Conservation (phyloP, 2,888 invertebrate genomes). For the Cephus spinipes region DNA sequence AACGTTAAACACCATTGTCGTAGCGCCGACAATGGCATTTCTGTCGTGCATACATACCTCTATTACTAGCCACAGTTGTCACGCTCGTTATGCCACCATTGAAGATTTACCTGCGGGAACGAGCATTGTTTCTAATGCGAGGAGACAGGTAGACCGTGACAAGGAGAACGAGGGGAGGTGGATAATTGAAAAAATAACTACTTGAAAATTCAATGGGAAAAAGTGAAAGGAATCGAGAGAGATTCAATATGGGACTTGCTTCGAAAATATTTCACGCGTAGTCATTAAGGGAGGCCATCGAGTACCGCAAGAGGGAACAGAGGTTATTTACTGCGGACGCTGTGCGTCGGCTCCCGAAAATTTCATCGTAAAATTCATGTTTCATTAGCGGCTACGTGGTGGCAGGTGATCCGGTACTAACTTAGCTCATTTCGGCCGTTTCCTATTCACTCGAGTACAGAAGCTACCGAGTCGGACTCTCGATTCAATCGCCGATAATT, state of each 20-base stretch:
- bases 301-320: slow-evolving; percentile 3
- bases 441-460: neutral
- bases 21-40: neutral
- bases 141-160: slow-evolving; percentile 13
- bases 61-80: slow-evolving; percentile 27
- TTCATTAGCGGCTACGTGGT: slow-evolving; percentile 25
- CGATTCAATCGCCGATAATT: neutral
- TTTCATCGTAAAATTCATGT: slow-evolving; percentile 30
- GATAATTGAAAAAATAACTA: neutral
- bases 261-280: neutral
- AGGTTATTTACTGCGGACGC: slow-evolving; percentile 10
- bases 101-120: slow-evolving; percentile 4
- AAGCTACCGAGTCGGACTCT: neutral
- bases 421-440: neutral
- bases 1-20: slow-evolving; percentile 28
- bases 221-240: neutral
- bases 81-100: slow-evolving; percentile 42
- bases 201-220: neutral
- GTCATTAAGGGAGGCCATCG: neutral
- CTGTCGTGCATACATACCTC: neutral
- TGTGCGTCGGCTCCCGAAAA: slow-evolving; percentile 15
- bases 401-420: slow-evolving; percentile 10
- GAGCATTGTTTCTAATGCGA: slow-evolving; percentile 11
- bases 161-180: slow-evolving; percentile 8
- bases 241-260: neutral